Evolutionary conservation across 2,888 invertebrate species (phyloP).

Genomic region (Allygus modestus): DNA sequence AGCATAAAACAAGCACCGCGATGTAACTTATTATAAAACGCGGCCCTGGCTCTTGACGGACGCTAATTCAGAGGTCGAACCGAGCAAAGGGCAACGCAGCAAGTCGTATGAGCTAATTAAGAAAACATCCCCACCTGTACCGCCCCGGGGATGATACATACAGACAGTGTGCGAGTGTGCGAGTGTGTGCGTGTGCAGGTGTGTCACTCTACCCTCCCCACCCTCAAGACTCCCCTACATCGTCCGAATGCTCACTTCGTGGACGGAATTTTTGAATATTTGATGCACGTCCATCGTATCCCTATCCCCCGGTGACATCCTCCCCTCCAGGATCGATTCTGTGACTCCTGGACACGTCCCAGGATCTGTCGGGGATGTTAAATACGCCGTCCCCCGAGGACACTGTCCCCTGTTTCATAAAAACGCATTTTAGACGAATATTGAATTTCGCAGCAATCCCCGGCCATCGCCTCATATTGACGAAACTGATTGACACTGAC

Average conservation of each 20-base stretch:
- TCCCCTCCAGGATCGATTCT: conserved; percentile 29
- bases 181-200: conserved; percentile 21
- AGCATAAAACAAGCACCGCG: conserved; percentile 1
- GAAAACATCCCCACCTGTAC: conserved; percentile 24
- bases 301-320: not conserved
- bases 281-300: conserved; percentile 60
- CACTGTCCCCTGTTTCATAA: conserved; percentile 46
- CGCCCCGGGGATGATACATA: not conserved
- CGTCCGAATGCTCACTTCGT: conserved; percentile 62
- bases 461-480: conserved; percentile 8
- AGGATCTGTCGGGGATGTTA: conserved; percentile 17
- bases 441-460: conserved; percentile 34
- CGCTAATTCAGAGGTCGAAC: conserved; percentile 20
- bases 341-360: conserved; percentile 55
- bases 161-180: not conserved
- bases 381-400: conserved; percentile 43
- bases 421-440: conserved; percentile 29
- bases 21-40: conserved; percentile 34
- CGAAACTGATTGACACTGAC: not conserved
- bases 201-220: not conserved
- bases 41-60: not conserved
- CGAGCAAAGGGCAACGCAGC: conserved; percentile 16
- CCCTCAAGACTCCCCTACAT: conserved; percentile 36
- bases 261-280: conserved; percentile 64
- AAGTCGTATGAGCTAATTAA: conserved; percentile 42